Conservation (phyloP, 2,113 vertebrate genomes). For the Sclerurus mexicanus region DNA sequence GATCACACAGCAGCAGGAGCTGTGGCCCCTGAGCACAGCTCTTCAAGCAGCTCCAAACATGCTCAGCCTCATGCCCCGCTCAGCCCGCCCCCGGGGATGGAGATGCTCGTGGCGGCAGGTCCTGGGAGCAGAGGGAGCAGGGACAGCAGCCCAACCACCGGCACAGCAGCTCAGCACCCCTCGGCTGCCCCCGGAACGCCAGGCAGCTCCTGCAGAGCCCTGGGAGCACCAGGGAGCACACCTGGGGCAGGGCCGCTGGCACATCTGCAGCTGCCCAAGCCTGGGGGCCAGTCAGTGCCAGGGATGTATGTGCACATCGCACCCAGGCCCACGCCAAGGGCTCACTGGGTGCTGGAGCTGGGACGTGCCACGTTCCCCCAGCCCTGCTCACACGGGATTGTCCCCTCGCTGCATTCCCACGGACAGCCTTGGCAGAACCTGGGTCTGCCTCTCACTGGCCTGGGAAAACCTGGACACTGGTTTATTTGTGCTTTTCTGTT, state of each 20-base stretch:
- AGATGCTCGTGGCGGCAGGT: background rate
- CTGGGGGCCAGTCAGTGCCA: too few relatives aligned
- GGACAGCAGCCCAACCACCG: background rate
- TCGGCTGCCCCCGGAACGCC: too few relatives aligned
- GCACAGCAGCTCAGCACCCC: too few relatives aligned
- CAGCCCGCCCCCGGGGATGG: background rate
- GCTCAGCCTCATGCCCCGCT: background rate
- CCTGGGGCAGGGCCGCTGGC: too few relatives aligned
- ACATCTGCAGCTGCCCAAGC: too few relatives aligned
- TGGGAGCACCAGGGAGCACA: too few relatives aligned
- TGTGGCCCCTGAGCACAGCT: background rate
- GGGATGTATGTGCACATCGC: too few relatives aligned
- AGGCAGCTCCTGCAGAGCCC: too few relatives aligned
- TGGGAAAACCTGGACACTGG: background rate
- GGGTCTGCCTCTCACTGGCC: background rate
- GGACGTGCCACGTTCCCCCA: background rate
- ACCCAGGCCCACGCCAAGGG: too few relatives aligned
- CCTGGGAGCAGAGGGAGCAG: background rate
- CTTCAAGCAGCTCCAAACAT: background rate
- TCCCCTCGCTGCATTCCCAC: accelerated
- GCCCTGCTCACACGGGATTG: background rate
- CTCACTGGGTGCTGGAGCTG: background rate
- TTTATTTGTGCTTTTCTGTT: background rate
- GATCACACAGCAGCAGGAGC: background rate
- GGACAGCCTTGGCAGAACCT: background rate